Evolutionary conservation across 2,888 invertebrate genomes (phyloP), one percentile per base, ranked within the genome.

Genomic region (Cheilosia vulpina): DNA sequence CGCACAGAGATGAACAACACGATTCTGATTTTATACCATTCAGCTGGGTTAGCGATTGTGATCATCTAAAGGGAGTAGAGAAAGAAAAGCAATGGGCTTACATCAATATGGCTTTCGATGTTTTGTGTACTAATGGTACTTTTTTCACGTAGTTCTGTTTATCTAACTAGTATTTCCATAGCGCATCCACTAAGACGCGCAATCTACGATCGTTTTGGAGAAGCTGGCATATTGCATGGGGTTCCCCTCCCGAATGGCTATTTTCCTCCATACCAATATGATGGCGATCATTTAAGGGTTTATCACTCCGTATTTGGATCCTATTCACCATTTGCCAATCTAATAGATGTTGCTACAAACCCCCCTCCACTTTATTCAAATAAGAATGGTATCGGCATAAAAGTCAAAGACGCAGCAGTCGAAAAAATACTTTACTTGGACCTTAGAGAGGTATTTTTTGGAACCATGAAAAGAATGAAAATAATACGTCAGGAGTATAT

Each of bases 131-230:
- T 4, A 27, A 7, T 34, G 1, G 7, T 50, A 2, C 11, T 31
- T n/a, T 11, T 21, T 43, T 62, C 4, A 34, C n/a, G 53, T 24
- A 19, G 7, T 55, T 1, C 15, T n/a, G 4, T 91, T 60, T 27
- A 17, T 27, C 31, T n/a, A 7, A 11, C 21, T 71, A 21, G 21
- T 21, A 9, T 6, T 4, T 41, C 7, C 4, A 15, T 24, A 89
- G 89, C 94, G 1, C 93, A 96, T 91, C 94, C 95, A 52, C 92
- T 94, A 83, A 93, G 92, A 81, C 93, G 96, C 75, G 95, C 97
- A 15, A 94, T 97, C 17, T 98, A 96, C 92, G 97, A 98, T 92
- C 96, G 97, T 89, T 98, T 96, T 92, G 98, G 98, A 0, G 97
- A 97, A 91, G 96, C 96, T 89, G 97, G 97, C 0, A 93, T 98